Evolutionary conservation across 2,113 vertebrate genomes (phyloP), one percentile per base, ranked within the genome.

Genomic region (Leptobrachium ailaonicum): DNA sequence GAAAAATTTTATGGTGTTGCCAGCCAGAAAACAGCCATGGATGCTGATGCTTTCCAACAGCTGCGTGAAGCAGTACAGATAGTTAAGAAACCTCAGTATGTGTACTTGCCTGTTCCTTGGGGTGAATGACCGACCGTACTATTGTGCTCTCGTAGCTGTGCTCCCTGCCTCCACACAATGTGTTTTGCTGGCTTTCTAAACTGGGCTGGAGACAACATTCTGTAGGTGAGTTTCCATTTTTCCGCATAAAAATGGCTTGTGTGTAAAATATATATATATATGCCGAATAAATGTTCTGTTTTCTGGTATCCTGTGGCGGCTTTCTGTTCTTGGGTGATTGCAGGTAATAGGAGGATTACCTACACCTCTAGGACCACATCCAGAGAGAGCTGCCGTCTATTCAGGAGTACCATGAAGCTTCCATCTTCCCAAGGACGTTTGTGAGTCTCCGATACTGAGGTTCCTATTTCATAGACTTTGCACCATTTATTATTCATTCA

Each of bases 31-130:
- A 53, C 67, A 69, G 53, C 62, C 66, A 10, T 62, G 41, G 40
- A 41, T 77, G 75, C 56, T 77, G 53, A 77, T 58, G 66, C n/a
- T 66, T 58, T 13, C 67, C 47, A 77, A 70, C 66, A 77, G 75
- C 66, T 69, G 66, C 6, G 50, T 53, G 41, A 58, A 70, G 54
- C 41, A 44, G 66, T 41, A 47, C 41, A 1, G 67, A 44, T 77
- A 70, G 66, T 70, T 77, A 50, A 70, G 41, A 77, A 77, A 60
- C 32, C 66, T 45, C 56, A 41, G 41, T 68, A 8, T 58, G 41
- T 69, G 60, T n/a, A 42, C 66, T 60, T 69, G 66, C 58, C 54
- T 12, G 56, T 77, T 69, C 40, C n/a, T 68, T 40, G 50, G 66
- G 8, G 53, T 77, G 47, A 41, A 12, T 56, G 53, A 44, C 6